These are phyloP conservation scores for Lanius ludovicianus DNA, from an alignment of 2,113 vertebrate species.

Conservation along the genomic window DNA sequence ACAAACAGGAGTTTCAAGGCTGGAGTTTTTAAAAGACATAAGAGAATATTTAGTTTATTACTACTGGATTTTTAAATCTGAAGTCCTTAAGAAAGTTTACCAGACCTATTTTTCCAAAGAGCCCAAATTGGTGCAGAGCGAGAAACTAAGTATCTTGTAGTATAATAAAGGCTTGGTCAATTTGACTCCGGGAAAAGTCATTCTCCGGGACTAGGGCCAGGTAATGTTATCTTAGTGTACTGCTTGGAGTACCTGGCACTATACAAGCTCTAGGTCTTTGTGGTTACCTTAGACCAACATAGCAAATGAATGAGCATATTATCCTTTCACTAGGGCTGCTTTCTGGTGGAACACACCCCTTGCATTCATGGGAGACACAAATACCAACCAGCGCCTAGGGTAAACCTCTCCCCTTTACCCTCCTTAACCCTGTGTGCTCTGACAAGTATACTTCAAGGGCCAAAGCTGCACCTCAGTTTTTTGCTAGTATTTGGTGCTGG, in stretches of 20 bases:
- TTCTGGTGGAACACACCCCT: not conserved
- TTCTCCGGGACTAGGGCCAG: slow-evolving; percentile 16
- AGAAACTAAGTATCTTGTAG: not conserved
- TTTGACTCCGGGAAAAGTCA: slow-evolving; percentile 2
- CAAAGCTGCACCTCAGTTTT: not conserved
- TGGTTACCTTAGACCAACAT: slow-evolving; percentile 20
- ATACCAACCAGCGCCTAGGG: not conserved
- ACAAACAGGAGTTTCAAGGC: not conserved
- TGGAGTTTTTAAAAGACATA: not conserved
- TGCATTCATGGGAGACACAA: not conserved
- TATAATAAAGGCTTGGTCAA: not conserved
- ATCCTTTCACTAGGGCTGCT: not conserved
- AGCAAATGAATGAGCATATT: slow-evolving; percentile 17
- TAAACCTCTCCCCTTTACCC: not conserved
- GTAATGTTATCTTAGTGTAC: slow-evolving; percentile 24
- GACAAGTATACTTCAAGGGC: not conserved
- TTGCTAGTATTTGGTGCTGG: not conserved
- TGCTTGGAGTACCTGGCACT: slow-evolving; percentile 41
- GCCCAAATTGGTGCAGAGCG: not conserved
- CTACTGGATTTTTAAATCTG: not conserved
- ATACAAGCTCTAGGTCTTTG: not conserved
- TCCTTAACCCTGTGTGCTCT: not conserved
- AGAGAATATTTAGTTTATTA: not conserved
- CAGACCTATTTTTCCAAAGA: not conserved
- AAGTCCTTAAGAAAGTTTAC: not conserved